These are phyloP conservation scores for Melitaea cinxia DNA, from an alignment of 1,140 invertebrate genomes.

Conservation along the genomic window DNA sequence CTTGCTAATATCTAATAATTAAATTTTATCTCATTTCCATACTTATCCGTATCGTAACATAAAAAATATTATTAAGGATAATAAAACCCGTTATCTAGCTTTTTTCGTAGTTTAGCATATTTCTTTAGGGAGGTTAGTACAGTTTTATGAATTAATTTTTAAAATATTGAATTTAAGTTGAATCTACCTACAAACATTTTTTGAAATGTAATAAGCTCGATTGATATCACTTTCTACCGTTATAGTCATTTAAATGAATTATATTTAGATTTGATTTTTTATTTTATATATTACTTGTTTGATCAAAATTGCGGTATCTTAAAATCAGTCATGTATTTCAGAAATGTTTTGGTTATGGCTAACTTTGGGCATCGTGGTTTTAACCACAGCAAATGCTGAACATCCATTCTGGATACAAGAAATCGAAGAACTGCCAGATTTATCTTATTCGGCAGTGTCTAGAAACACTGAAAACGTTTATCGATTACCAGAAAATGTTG, in stretches of 20 bases:
- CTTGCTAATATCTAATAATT: slow-evolving; percentile 7
- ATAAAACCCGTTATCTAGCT: slow-evolving; percentile 30
- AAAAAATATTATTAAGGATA: slow-evolving; percentile 7
- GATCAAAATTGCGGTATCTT: too few relatives aligned
- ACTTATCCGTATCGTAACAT: slow-evolving; percentile 9
- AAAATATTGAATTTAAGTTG: neutral
- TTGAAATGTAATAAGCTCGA: too few relatives aligned
- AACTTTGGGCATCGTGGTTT: slow-evolving; percentile 41
- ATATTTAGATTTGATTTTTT: too few relatives aligned
- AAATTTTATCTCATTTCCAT: slow-evolving; percentile 3
- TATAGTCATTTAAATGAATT: too few relatives aligned
- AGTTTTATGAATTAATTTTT: neutral
- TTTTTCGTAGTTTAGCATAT: slow-evolving; percentile 26
- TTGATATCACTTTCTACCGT: too few relatives aligned
- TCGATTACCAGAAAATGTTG: slow-evolving; percentile 58
- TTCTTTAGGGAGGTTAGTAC: slow-evolving; percentile 9
- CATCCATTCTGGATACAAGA: slow-evolving; percentile 50
- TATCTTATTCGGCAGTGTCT: slow-evolving; percentile 13
- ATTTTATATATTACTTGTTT: too few relatives aligned
- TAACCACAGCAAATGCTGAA: slow-evolving; percentile 43
- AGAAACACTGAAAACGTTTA: slow-evolving; percentile 53
- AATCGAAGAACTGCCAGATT: slow-evolving; percentile 45
- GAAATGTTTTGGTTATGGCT: slow-evolving; percentile 56
- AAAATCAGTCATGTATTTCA: slow-evolving; percentile 40
- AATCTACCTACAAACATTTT: too few relatives aligned